Conservation (phyloP, 2,113 vertebrate genomes). For the Bufo gargarizans region DNA sequence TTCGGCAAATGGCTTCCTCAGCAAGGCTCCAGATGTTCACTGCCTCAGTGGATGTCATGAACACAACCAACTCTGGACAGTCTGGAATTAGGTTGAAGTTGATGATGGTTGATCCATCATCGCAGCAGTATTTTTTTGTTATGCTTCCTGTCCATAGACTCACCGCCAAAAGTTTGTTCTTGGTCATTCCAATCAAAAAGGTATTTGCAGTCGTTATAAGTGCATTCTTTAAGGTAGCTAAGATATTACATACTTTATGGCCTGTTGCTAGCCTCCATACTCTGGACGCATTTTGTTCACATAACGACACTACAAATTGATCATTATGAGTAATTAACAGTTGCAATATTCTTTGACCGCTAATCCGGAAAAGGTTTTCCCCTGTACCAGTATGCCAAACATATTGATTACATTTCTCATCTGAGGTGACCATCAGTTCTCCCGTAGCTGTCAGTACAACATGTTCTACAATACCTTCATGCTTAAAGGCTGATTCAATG, state of each 20-base stretch:
- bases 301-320: slow-evolving; percentile 98
- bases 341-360: slow-evolving; percentile 93
- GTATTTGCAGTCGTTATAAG: slow-evolving; percentile 96
- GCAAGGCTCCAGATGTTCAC: slow-evolving; percentile 96
- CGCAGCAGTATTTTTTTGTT: slow-evolving; percentile 95
- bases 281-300: slow-evolving; percentile 94
- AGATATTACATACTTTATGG: slow-evolving; percentile 96
- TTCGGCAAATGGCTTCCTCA: slow-evolving; percentile 91
- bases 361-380: slow-evolving; percentile 96
- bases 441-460: slow-evolving; percentile 92
- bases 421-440: slow-evolving; percentile 94
- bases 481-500: slow-evolving; percentile 95
- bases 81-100: slow-evolving; percentile 95
- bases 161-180: slow-evolving; percentile 95
- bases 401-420: slow-evolving; percentile 95
- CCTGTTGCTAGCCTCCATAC: slow-evolving; percentile 96
- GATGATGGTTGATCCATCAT: slow-evolving; percentile 92
- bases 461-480: slow-evolving; percentile 95
- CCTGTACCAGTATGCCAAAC: slow-evolving; percentile 94
- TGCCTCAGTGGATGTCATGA: slow-evolving; percentile 93
- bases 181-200: slow-evolving; percentile 91
- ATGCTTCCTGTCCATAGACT: slow-evolving; percentile 98
- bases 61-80: slow-evolving; percentile 91
- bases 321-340: slow-evolving; percentile 97
- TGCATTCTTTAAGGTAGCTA: slow-evolving; percentile 95